Evolutionary conservation across 2,113 vertebrate genomes (phyloP).

Genomic region (Cottus gobio): DNA sequence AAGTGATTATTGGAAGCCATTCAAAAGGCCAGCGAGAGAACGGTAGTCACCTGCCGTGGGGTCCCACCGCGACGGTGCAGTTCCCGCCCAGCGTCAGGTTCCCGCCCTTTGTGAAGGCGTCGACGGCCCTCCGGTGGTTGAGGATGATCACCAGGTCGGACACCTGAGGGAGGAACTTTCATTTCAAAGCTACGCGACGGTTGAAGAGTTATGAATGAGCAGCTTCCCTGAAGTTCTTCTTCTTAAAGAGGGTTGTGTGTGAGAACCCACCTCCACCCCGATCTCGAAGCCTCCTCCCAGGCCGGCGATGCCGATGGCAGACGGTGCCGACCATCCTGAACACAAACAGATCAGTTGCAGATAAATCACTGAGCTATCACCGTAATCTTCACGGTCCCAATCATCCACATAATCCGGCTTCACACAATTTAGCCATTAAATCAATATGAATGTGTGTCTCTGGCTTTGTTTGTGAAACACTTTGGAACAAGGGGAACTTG

Average conservation of each 20-base stretch:
- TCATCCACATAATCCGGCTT: no score
- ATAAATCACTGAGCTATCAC: no score
- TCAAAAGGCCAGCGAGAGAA: not conserved
- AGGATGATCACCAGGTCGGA: conserved; percentile 97
- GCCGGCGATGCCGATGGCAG: conserved; percentile 96
- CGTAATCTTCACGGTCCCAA: no score
- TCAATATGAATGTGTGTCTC: not conserved
- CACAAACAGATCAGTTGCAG: not conserved
- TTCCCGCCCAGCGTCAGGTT: conserved; percentile 97
- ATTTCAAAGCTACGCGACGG: not conserved
- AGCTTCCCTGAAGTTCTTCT: not conserved
- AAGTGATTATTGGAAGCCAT: not conserved
- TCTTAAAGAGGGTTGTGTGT: not conserved
- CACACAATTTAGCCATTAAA: not conserved
- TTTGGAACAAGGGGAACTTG: not conserved
- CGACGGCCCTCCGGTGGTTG: conserved; percentile 94
- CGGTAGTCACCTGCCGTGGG: conserved; percentile 78
- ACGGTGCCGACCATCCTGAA: conserved; percentile 95
- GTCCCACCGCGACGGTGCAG: conserved; percentile 94
- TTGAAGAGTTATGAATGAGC: not conserved
- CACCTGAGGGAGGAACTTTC: conserved; percentile 78
- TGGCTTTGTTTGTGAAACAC: not conserved
- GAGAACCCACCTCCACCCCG: conserved; percentile 91
- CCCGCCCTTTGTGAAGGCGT: conserved; percentile 96
- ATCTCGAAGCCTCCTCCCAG: conserved; percentile 98